Evolutionary conservation across 2,888 invertebrate genomes (phyloP).

Genomic region (Nebria salina): DNA sequence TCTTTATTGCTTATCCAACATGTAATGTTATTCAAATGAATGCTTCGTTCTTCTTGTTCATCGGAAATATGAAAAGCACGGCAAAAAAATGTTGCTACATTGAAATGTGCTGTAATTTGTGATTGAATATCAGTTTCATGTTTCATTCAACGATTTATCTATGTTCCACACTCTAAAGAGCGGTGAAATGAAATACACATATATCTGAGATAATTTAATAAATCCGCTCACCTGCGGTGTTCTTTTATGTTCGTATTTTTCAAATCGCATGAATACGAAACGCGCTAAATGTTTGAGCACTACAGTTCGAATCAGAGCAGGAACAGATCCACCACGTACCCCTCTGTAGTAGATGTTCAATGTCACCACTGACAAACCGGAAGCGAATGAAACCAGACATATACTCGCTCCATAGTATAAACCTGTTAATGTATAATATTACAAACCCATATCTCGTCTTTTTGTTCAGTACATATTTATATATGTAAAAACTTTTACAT

Average conservation of each 20-base stretch:
- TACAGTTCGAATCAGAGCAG: constrained; percentile 73
- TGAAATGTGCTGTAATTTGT: no score
- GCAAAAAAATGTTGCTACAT: no score
- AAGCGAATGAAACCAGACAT: constrained; percentile 82
- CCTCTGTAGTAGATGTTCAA: constrained; percentile 88
- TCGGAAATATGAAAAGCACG: no score
- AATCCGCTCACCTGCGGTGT: constrained; percentile 56
- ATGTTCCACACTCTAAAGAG: neutral
- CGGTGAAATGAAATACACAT: neutral
- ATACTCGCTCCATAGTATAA: constrained; percentile 85
- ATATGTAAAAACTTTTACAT: neutral
- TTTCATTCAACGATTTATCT: neutral
- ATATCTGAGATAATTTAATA: constrained; percentile 1
- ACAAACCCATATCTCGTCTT: neutral
- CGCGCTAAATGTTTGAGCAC: constrained; percentile 80
- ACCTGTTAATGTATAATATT: constrained; percentile 65
- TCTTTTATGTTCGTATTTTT: constrained; percentile 58
- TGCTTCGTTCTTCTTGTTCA: no score
- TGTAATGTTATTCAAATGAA: no score
- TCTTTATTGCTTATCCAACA: no score
- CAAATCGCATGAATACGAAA: constrained; percentile 78
- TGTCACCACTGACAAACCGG: constrained; percentile 83
- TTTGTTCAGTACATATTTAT: neutral
- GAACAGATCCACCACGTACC: constrained; percentile 81
- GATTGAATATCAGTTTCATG: neutral